Percentiles rank a stretch among this genome's conserved stretches.
Conservation (phyloP, 1,140 invertebrate species). For the Aphelenchoides fujianensis region DNA sequence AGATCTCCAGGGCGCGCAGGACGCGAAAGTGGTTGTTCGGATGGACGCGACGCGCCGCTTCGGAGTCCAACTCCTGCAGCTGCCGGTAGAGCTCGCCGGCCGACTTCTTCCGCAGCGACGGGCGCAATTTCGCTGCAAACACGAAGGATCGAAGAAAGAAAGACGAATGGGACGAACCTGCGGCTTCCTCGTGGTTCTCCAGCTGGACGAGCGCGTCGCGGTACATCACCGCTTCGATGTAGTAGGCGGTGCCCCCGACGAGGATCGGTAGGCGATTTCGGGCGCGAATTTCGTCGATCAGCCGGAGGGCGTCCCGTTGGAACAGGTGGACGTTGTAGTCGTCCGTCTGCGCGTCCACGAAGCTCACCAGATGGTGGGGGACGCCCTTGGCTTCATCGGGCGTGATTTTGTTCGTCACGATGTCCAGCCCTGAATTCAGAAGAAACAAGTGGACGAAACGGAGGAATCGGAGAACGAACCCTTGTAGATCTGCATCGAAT, state of each 20-base stretch:
- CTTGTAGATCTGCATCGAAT: slow-evolving; percentile 90
- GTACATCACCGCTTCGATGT: slow-evolving; percentile 88
- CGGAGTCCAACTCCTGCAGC: slow-evolving; percentile 74
- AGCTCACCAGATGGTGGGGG: slow-evolving; percentile 84
- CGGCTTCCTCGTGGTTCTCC: slow-evolving; percentile 24
- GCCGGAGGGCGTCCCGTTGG: slow-evolving; percentile 74
- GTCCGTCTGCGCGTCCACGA: slow-evolving; percentile 73
- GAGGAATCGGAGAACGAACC: too few species aligned
- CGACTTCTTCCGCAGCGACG: slow-evolving; percentile 35
- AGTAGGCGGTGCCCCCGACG: slow-evolving; percentile 97
- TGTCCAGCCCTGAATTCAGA: slow-evolving; percentile 74
- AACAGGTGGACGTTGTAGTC: slow-evolving; percentile 82
- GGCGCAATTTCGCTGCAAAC: slow-evolving; percentile 27
- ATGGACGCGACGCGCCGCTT: slow-evolving; percentile 76
- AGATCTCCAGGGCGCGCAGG: slow-evolving; percentile 67
- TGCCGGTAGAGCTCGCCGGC: slow-evolving; percentile 69
- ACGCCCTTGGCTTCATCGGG: slow-evolving; percentile 73
- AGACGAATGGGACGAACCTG: slow-evolving; percentile 20
- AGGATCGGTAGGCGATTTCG: slow-evolving; percentile 80
- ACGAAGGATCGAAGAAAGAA: slow-evolving; percentile 28
- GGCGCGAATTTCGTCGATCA: slow-evolving; percentile 75
- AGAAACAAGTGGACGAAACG: too few species aligned
- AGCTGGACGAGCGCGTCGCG: slow-evolving; percentile 51
- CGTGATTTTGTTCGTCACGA: slow-evolving; percentile 92
- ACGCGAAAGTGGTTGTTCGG: slow-evolving; percentile 82